A percentile compares a stretch with the other conserved stretches of the same genome.
Conservation (phyloP, 2,797 vertebrate species). For the Melanotaenia pygmaea region DNA sequence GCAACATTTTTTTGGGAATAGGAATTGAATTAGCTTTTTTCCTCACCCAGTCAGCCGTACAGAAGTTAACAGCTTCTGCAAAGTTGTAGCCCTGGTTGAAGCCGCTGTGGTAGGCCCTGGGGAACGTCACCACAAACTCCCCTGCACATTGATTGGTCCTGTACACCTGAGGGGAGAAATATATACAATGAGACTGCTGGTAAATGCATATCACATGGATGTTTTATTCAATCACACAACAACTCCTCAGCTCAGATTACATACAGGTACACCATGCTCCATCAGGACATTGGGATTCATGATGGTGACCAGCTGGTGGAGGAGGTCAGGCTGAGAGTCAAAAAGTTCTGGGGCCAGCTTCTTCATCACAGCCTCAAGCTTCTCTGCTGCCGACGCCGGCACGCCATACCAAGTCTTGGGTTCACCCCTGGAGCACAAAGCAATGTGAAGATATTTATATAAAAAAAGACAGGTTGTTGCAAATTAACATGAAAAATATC, state of each 20-base stretch:
- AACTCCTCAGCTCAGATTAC: constrained; percentile 52
- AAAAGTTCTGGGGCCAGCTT: constrained; percentile 96
- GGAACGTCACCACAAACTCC: constrained; percentile 98
- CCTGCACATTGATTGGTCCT: constrained; percentile 99
- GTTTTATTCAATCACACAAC: background rate
- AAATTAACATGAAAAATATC: too few species aligned
- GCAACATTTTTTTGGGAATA: background rate
- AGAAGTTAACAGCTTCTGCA: constrained; percentile 99
- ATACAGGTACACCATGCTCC: constrained; percentile 97
- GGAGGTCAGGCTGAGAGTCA: constrained; percentile 96
- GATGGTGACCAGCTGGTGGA: constrained; percentile 97
- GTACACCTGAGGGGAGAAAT: constrained; percentile 86
- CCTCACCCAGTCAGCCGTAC: constrained; percentile 98
- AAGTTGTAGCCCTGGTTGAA: constrained; percentile 99
- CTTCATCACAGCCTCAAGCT: constrained; percentile 97
- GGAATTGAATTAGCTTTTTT: background rate
- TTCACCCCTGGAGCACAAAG: constrained; percentile 88
- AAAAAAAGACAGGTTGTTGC: too few species aligned
- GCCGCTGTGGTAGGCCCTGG: constrained; percentile 97
- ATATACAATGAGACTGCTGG: background rate
- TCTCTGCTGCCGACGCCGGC: constrained; percentile 94
- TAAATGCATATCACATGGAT: background rate
- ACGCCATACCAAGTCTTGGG: constrained; percentile 99
- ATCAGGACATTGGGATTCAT: constrained; percentile 99
- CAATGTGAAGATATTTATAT: background rate